Evolutionary conservation across 2,797 vertebrate genomes (phyloP).

Genomic region (Cuculus canorus): DNA sequence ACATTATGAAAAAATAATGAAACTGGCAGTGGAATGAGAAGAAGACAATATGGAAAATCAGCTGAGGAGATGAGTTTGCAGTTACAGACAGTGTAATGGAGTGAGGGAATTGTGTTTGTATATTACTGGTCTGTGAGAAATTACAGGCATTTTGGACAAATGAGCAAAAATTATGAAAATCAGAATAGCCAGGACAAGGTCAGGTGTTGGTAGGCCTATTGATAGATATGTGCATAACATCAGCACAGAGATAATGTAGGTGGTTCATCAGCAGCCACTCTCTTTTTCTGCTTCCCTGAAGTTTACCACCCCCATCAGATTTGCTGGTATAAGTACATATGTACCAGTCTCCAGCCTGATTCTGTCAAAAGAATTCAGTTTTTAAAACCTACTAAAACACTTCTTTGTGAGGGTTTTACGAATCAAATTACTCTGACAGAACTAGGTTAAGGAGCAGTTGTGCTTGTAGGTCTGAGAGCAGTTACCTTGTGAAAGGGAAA

Average conservation of each 20-base stretch:
- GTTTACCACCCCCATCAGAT: not conserved
- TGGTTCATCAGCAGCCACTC: not conserved
- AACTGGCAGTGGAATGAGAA: not conserved
- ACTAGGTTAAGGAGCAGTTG: constrained; percentile 53
- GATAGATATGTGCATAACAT: not conserved
- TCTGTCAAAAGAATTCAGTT: constrained; percentile 52
- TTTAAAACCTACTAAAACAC: constrained; percentile 26
- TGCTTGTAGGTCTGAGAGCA: not conserved
- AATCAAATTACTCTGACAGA: constrained; percentile 54
- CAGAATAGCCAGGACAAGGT: not conserved
- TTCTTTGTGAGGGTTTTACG: not conserved
- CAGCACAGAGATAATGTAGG: not conserved
- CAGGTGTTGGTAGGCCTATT: not conserved
- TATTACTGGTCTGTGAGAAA: not conserved
- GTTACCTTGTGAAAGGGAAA: not conserved
- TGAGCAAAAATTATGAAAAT: not conserved
- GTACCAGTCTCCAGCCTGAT: constrained; percentile 43
- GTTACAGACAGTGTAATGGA: not conserved
- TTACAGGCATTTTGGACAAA: not conserved
- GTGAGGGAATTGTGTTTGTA: not conserved
- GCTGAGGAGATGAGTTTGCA: not conserved
- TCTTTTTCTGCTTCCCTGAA: not conserved
- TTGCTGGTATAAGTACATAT: not conserved
- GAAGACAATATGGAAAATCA: not conserved
- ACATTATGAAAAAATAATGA: not conserved